phyloP scores from a whole-genome alignment of 2,113 vertebrate species.

The Cariama cristata region DNA sequence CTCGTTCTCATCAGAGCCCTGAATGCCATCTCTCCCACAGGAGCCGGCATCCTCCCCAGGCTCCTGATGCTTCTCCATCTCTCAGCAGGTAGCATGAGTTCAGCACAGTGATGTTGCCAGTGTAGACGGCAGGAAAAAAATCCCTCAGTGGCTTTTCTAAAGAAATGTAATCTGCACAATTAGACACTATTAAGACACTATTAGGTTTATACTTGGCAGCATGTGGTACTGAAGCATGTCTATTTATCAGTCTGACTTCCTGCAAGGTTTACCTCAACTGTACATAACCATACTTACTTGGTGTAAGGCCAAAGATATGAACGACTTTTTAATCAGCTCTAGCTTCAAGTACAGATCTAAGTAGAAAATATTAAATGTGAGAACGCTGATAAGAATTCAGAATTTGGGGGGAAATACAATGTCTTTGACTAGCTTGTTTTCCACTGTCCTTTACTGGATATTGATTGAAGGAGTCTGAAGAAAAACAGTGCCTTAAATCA shows the following conservation, averaged over 20 bases:
- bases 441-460: not conserved
- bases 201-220: not conserved
- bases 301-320: not conserved
- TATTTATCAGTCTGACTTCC: not conserved
- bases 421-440: not conserved
- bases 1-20: not conserved
- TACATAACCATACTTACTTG: not conserved
- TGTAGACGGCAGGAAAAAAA: not conserved
- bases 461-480: not conserved
- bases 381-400: not conserved
- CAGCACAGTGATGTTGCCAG: not conserved
- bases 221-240: not conserved
- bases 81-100: not conserved
- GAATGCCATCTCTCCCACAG: not conserved
- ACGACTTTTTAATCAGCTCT: not conserved
- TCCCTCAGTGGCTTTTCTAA: not conserved
- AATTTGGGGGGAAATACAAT: not conserved
- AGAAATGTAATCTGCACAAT: not conserved
- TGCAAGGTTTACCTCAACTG: not conserved
- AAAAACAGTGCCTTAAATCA: conserved; percentile 38
- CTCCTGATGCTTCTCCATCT: not conserved
- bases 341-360: not conserved
- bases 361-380: not conserved
- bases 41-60: not conserved
- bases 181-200: not conserved